Conservation (phyloP, 2,797 vertebrate species). For the Rachycentron canadum region DNA sequence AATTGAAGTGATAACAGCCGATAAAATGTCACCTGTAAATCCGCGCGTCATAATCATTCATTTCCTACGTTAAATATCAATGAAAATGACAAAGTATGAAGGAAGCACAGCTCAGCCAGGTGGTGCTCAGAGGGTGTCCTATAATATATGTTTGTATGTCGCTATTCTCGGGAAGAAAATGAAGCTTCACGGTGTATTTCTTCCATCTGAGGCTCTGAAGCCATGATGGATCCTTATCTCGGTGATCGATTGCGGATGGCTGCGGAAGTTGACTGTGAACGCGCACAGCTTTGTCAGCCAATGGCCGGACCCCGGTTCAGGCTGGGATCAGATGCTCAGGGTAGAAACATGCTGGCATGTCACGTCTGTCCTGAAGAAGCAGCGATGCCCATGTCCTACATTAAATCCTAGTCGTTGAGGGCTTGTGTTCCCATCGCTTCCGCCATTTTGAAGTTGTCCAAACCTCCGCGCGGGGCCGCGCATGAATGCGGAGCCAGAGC, state of each 20-base stretch:
- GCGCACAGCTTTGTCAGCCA: constrained; percentile 37
- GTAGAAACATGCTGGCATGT: fast-evolving
- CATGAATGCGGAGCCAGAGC: neutral
- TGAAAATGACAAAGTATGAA: neutral
- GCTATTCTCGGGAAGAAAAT: no score
- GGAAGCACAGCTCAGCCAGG: neutral
- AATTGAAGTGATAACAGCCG: neutral
- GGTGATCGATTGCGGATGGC: constrained; percentile 36
- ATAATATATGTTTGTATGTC: neutral
- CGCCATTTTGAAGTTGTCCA: constrained; percentile 44
- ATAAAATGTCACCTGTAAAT: neutral
- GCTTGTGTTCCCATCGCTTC: fast-evolving
- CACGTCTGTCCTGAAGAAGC: fast-evolving
- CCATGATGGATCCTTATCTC: constrained; percentile 34
- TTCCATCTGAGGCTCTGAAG: neutral
- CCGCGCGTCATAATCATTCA: neutral
- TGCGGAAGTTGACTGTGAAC: constrained; percentile 13
- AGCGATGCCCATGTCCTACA: neutral
- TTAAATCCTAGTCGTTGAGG: fast-evolving
- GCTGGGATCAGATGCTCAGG: neutral
- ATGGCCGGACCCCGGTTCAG: neutral
- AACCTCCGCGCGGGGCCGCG: neutral
- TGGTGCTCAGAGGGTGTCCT: neutral
- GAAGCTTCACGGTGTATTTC: neutral
- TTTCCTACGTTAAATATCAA: neutral